Evolutionary conservation across 2,113 vertebrate genomes (phyloP), one percentile per base, ranked within the genome.

Genomic region (Alouatta palliata): DNA sequence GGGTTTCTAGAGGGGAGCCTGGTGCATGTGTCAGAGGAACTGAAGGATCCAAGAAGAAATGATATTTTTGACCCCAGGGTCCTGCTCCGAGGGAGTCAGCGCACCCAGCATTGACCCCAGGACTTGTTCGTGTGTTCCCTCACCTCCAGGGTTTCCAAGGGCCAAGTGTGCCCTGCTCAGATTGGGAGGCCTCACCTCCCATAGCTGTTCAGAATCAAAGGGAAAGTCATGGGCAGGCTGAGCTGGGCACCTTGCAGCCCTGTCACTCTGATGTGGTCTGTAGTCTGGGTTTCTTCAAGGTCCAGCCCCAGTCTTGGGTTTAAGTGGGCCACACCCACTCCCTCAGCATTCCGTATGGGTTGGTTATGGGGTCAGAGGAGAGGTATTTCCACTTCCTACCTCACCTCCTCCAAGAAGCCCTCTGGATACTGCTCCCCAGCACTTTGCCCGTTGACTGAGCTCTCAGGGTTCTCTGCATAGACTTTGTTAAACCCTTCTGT

Each of bases 221-320:
- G 79, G 70, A n/a, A 32, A 7, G 4, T 21, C 17, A 21, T 6
- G 19, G 32, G 30, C 40, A 85, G 56, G 40, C 52, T 7, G 52
- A 66, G 61, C 73, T 75, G 75, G 64, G 61, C 47, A 37, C 56
- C 92, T 75, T 45, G 23, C 21, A 56, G 88, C 86, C 27, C 49
- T 4, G 14, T 92, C 91, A 45, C 20, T 93, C 64, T 79, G 23
- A 56, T 49, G 8, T 40, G 47, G 58, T 87, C 56, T 52, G 19
- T 73, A 86, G 17, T 80, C 56, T 88, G 64, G 10, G 37, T 92
- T 93, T 97, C 89, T 85, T 86, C 45, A 64, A 56, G 82, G 21
- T 73, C 75, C 45, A 47, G 85, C 10, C 81, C 49, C 10, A 54
- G 32, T 43, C 21, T 35, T 80, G 64, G n/a, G 58, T 70, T 97